A percentile compares a stretch with the other conserved stretches of the same genome.
These are phyloP conservation scores for Plagiodera versicolora DNA, from an alignment of 2,888 invertebrate genomes.

Conservation along the genomic window DNA sequence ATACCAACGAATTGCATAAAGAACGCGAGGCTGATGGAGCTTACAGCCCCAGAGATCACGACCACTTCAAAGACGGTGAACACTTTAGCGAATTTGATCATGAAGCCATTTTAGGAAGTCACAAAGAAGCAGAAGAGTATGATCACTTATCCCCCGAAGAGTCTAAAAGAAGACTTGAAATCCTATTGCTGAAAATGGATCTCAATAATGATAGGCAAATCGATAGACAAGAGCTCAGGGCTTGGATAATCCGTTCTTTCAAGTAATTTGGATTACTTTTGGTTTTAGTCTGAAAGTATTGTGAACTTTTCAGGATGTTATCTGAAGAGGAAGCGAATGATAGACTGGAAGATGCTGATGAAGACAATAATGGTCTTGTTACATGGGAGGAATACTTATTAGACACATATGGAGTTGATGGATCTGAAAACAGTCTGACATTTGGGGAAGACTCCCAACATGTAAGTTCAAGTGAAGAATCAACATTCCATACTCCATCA, in stretches of 20 bases:
- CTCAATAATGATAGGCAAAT: conserved; percentile 76
- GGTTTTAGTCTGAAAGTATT: conserved; percentile 2
- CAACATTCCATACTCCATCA: not conserved
- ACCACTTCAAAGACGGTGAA: conserved; percentile 71
- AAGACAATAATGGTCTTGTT: conserved; percentile 76
- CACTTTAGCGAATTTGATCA: conserved; percentile 92
- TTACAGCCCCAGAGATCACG: conserved; percentile 71
- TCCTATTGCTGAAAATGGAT: conserved; percentile 87
- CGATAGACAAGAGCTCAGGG: conserved; percentile 79
- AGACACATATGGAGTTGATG: conserved; percentile 77
- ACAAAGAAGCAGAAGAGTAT: conserved; percentile 89
- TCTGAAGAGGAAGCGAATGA: conserved; percentile 87
- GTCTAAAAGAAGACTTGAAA: conserved; percentile 73
- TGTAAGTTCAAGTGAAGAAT: conserved; percentile 32
- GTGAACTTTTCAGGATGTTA: conserved; percentile 64
- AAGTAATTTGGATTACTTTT: conserved; percentile 44
- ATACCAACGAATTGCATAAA: conserved; percentile 51
- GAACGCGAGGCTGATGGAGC: conserved; percentile 84
- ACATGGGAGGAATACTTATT: conserved; percentile 90
- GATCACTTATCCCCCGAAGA: conserved; percentile 85
- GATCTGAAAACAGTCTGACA: conserved; percentile 29
- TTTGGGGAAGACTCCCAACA: conserved; percentile 45
- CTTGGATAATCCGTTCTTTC: conserved; percentile 93
- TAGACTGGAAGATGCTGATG: conserved; percentile 83
- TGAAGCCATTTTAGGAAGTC: conserved; percentile 91